Conservation (phyloP, 2,888 invertebrate species). For the Acanthoscelides obtectus region DNA sequence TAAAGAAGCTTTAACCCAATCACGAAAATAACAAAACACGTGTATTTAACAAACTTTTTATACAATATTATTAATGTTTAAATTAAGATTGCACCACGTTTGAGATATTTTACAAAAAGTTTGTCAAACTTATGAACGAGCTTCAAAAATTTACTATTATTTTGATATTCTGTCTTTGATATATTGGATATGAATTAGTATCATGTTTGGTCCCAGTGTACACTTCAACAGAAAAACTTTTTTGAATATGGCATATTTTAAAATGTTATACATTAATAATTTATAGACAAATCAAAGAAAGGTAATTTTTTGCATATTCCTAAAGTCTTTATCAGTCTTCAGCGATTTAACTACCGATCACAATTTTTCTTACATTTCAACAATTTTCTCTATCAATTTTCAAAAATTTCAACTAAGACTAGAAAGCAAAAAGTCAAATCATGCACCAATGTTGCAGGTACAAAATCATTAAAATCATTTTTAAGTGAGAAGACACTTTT, state of each 20-base stretch:
- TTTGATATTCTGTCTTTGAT: constrained; percentile 42
- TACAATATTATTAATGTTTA: constrained; percentile 22
- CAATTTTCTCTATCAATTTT: constrained; percentile 28
- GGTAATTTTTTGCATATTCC: constrained; percentile 22
- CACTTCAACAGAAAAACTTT: constrained; percentile 25
- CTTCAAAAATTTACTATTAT: constrained; percentile 22
- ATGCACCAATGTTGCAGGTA: constrained; percentile 30
- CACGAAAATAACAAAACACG: constrained; percentile 17
- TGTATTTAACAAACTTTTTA: constrained; percentile 24
- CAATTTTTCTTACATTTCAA: constrained; percentile 27
- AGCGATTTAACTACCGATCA: constrained; percentile 42
- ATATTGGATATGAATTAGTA: constrained; percentile 45
- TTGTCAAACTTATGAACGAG: constrained; percentile 12
- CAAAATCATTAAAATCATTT: constrained; percentile 25
- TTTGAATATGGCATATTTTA: constrained; percentile 42
- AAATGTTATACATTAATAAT: constrained; percentile 20
- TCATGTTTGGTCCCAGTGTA: constrained; percentile 47
- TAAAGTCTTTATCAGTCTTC: constrained; percentile 43
- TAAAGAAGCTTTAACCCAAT: constrained; percentile 8
- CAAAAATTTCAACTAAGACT: constrained; percentile 18
- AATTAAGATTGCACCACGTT: constrained; percentile 27
- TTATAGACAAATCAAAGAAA: background rate
- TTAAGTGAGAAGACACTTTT: constrained; percentile 44
- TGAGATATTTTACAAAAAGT: constrained; percentile 21
- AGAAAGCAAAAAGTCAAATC: constrained; percentile 16